Base-by-base conservation (phyloP, 2,113 vertebrate species). In the Passerina amoena region DNA sequence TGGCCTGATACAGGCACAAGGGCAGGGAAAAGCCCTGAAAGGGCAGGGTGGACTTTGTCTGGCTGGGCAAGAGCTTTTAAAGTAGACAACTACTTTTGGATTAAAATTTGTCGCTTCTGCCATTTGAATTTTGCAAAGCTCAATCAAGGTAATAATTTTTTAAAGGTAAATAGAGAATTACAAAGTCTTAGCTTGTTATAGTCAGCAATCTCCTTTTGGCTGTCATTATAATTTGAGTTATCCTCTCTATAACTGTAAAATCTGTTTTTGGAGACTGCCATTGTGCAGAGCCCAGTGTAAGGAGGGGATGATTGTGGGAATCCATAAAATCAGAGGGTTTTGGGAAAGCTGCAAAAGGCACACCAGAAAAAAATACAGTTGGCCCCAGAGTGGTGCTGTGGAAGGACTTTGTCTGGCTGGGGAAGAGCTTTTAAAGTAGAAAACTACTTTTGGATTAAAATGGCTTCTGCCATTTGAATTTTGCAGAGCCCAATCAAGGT, bases 331-430 rank as follows among this genome's bases (percentile, higher is more conserved):
- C 45, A 45, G 45, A 45, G 45, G 10, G 45, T 21, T 45, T 21
- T 45, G 45, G 45, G 45, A 45, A 45, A 45, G 45, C 45, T 45
- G 45, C 45, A 21, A 45, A 45, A 45, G 45, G 45, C 45, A 45
- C 10, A 45, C 45, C 20, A 21, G 45, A 45, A 51, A 51, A 30
- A 51, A 51, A 51, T 51, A 51, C 50, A 51, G 50, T 17, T 51
- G 5, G 15, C 27, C 50, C 13, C 24, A 31, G 30, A 45, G 4
- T 38, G 27, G 35, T 1, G 0, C 44, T 33, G 11, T 23, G 30
- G 68, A 75, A 78, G 20, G 71, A 33, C 10, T 70, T 40, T 64
- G 21, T n/a, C n/a, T n/a, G 31, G 38, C 38, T 23, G 20, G 44
- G 42, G 59, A 86, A 54, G 40, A 65, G 40, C 15, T 83, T 88